A percentile compares a stretch with the other conserved stretches of the same genome.
Evolutionary conservation across 2,888 invertebrate genomes (phyloP).

Genomic region (Andrena hattorfiana): DNA sequence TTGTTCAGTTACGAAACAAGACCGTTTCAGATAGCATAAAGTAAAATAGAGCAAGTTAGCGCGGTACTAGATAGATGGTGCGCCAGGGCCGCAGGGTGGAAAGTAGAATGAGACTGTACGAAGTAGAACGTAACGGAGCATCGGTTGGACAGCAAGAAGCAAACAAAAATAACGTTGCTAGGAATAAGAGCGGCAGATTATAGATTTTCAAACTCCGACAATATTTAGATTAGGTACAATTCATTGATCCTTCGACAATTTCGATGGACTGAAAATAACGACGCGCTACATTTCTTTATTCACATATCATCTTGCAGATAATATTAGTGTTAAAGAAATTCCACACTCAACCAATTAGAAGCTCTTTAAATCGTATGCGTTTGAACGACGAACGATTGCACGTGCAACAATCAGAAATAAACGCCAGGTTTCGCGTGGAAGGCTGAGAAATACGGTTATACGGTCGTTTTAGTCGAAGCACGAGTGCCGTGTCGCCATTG

Average conservation of each 20-base stretch:
- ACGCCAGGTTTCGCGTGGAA: neutral
- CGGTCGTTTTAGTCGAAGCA: neutral
- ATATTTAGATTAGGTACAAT: no score
- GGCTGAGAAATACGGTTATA: neutral
- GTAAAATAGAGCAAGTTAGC: conserved; percentile 11
- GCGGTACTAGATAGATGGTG: conserved; percentile 17
- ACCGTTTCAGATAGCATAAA: neutral
- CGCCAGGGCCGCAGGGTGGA: neutral
- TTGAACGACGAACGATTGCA: neutral
- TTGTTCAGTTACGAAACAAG: neutral
- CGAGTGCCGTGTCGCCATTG: conserved; percentile 2
- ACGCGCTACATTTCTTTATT: neutral
- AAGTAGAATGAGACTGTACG: neutral
- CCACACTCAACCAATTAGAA: neutral
- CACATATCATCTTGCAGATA: neutral
- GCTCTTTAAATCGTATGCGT: neutral
- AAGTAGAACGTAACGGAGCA: conserved; percentile 6
- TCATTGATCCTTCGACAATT: no score
- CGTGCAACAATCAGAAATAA: neutral
- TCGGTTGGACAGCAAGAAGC: neutral
- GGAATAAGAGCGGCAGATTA: no score
- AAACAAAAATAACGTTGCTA: neutral
- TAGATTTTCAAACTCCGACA: no score
- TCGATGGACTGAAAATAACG: neutral
- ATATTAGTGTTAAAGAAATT: neutral